phyloP scores from a whole-genome alignment of 1,140 invertebrate genomes.

The Agrilus planipennis region DNA sequence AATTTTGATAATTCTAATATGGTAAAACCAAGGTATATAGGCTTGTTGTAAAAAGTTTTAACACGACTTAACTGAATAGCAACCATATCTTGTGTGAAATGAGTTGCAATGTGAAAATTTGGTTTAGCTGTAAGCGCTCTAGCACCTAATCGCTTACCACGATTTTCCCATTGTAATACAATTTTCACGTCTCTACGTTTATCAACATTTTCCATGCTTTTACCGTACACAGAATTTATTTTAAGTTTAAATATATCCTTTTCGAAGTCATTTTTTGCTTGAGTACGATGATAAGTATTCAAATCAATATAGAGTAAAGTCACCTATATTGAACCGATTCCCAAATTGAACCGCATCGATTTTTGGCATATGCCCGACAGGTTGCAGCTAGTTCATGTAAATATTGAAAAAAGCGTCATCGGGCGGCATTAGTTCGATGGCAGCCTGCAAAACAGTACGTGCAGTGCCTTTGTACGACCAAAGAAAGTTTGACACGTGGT shows the following conservation, averaged over 20 bases:
- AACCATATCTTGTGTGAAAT: conserved; percentile 29
- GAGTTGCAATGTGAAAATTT: conserved; percentile 18
- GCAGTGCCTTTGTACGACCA: too few species aligned
- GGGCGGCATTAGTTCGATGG: too few species aligned
- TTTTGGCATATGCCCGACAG: too few species aligned
- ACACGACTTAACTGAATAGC: conserved; percentile 28
- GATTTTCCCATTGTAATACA: conserved; percentile 16
- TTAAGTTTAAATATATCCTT: conserved; percentile 38
- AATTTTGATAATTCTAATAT: conserved; percentile 30
- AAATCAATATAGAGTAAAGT: conserved; percentile 34
- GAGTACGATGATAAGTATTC: conserved; percentile 25
- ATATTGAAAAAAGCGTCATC: too few species aligned
- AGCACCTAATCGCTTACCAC: conserved; percentile 14
- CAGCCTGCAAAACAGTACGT: too few species aligned
- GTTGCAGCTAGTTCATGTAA: too few species aligned
- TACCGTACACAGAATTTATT: conserved; percentile 36
- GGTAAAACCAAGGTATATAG: conserved; percentile 32
- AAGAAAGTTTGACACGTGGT: too few species aligned
- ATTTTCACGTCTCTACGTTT: conserved; percentile 30
- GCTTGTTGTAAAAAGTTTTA: conserved; percentile 30
- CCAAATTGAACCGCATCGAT: too few species aligned
- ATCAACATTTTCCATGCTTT: conserved; percentile 35
- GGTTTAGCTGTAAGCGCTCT: conserved; percentile 23
- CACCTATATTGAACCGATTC: too few species aligned
- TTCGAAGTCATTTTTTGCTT: conserved; percentile 32